Evolutionary conservation across 2,888 invertebrate genomes (phyloP), one percentile per base, ranked within the genome.

Genomic region (Schrankia costaestrigalis): DNA sequence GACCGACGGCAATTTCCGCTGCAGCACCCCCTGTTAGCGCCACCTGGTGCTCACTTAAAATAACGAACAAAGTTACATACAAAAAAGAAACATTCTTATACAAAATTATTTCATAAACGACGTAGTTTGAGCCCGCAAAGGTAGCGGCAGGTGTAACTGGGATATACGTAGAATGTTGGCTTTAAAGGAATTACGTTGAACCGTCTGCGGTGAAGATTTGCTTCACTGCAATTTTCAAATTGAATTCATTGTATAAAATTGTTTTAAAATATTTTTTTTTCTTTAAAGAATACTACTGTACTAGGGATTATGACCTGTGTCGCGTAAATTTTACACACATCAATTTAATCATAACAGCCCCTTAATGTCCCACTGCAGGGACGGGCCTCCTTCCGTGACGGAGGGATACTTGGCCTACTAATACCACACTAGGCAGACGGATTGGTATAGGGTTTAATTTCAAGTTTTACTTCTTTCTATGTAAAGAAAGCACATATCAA

Each of bases 1-100:
- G 61, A 62, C 68, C 69, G 71, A 64, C 67, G 67, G 71, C 72
- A 80, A 80, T 80, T 75, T 79, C 79, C 79, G 76, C 46, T 71
- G 65, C 73, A 71, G 34, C 33, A 36, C 64, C 55, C 65, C 64
- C 70, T 66, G 71, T 78, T 75, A 75, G 54, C 68, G 52, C 59
- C 77, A 78, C 78, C 78, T 75, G 80, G 52, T 67, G 67, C 60
- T 55, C 63, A 63, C 59, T 66, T 65, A 67, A 63, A 69, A 71
- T 68, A 66, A 66, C 63, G 57, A 60, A 60, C 44, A 46, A 54
- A 55, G 36, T 48, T 45, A 56, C 44, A 48, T 46, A 43, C 36
- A 50, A 49, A 39, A 41, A 47, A 47, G 35, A 49, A 42, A 35
- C 45, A 43, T 23, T 41, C 13, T 36, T 51, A 35, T 41, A 60